A percentile compares a stretch with the other conserved stretches of the same genome.
phyloP scores from a whole-genome alignment of 2,888 invertebrate genomes.

The Embidobia sp. region DNA sequence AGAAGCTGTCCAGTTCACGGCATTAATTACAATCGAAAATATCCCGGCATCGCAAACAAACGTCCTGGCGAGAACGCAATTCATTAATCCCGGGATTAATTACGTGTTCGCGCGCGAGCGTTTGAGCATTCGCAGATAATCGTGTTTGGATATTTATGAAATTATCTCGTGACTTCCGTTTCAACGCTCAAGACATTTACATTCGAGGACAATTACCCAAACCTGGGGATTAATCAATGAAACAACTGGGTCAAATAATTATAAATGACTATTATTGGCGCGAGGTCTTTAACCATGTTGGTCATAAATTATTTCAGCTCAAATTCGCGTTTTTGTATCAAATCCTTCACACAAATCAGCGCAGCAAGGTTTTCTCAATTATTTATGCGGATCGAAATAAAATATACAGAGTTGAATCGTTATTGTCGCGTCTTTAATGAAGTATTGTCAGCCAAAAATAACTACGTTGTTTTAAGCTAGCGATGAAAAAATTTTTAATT shows the following conservation, averaged over 20 bases:
- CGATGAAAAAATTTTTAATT: too few relatives aligned
- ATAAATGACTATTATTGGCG: slow-evolving; percentile 26
- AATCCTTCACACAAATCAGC: slow-evolving; percentile 25
- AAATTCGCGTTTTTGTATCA: slow-evolving; percentile 13
- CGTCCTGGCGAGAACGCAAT: slow-evolving; percentile 1
- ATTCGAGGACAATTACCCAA: slow-evolving; percentile 31
- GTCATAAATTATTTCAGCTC: slow-evolving; percentile 24
- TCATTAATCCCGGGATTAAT: slow-evolving; percentile 5
- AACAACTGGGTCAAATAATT: slow-evolving; percentile 37
- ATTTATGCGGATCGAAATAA: too few relatives aligned
- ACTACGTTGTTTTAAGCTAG: too few relatives aligned
- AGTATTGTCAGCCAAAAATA: too few relatives aligned
- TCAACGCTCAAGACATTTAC: slow-evolving; percentile 7
- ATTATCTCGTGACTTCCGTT: not conserved
- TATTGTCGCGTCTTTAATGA: too few relatives aligned
- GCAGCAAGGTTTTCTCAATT: slow-evolving; percentile 2
- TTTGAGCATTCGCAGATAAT: not conserved
- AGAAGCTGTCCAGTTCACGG: too few relatives aligned
- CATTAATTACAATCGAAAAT: slow-evolving; percentile 22
- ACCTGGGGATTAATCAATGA: slow-evolving; percentile 33
- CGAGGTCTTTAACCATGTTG: slow-evolving; percentile 32
- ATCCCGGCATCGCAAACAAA: slow-evolving; percentile 14
- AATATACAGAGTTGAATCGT: too few relatives aligned
- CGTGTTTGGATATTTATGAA: slow-evolving; percentile 2
- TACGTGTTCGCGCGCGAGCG: not conserved